A percentile compares a stretch with the other conserved stretches of the same genome.
These are phyloP conservation scores for Syngnathus typhle DNA, from an alignment of 2,113 vertebrate species.

Conservation along the genomic window DNA sequence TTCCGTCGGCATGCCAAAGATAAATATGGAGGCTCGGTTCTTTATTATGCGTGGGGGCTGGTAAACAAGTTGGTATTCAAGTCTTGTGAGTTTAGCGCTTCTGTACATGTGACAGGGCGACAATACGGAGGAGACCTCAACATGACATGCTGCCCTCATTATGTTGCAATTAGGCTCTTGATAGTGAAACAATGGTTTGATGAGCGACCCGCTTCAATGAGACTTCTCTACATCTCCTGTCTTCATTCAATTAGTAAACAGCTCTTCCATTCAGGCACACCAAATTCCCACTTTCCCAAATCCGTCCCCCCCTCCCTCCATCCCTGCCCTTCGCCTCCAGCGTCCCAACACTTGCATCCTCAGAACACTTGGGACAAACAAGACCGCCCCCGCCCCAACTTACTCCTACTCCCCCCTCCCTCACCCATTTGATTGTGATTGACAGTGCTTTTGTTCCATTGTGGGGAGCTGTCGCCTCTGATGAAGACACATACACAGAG, in stretches of 20 bases:
- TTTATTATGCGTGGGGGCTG: background rate
- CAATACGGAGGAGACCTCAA: slow-evolving; percentile 43
- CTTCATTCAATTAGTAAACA: slow-evolving; percentile 70
- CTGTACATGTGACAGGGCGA: slow-evolving; percentile 39
- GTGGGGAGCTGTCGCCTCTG: slow-evolving; percentile 73
- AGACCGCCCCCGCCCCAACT: slow-evolving; percentile 31
- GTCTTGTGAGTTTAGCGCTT: background rate
- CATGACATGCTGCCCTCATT: slow-evolving; percentile 54
- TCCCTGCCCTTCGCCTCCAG: slow-evolving; percentile 50
- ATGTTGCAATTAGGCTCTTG: slow-evolving; percentile 47
- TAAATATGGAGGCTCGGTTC: slow-evolving; percentile 22
- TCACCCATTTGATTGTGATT: slow-evolving; percentile 75
- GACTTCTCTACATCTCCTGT: slow-evolving; percentile 68
- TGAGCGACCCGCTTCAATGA: slow-evolving; percentile 64
- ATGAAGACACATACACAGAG: slow-evolving; percentile 73
- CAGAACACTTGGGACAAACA: slow-evolving; percentile 58
- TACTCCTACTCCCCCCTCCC: slow-evolving; percentile 46
- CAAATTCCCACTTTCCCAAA: slow-evolving; percentile 63
- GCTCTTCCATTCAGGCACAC: slow-evolving; percentile 63
- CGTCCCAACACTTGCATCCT: slow-evolving; percentile 59
- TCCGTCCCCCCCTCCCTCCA: slow-evolving; percentile 36
- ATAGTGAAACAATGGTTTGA: slow-evolving; percentile 63
- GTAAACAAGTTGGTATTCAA: slow-evolving; percentile 5
- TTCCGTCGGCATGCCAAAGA: slow-evolving; percentile 37
- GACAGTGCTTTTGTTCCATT: slow-evolving; percentile 77